A percentile compares a stretch with the other conserved stretches of the same genome.
Evolutionary conservation across 35 echinoderm and acorn worm genomes (phyloP).

Genomic region (Ophioderma brevispina): DNA sequence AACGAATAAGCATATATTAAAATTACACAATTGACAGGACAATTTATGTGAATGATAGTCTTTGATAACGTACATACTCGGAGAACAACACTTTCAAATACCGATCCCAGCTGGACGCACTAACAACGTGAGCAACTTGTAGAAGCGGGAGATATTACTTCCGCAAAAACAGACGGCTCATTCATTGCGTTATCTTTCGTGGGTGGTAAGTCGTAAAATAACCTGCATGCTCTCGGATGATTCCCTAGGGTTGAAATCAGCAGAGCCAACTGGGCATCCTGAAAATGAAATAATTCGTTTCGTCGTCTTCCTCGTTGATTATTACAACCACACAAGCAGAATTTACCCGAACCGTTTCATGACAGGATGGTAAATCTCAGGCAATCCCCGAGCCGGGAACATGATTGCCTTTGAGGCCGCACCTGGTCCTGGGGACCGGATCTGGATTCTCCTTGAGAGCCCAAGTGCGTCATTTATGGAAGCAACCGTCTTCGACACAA

Average conservation of each 20-base stretch:
- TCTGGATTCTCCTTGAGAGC: too few relatives aligned
- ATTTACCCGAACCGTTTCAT: background rate
- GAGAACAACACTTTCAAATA: background rate
- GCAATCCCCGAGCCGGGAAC: too few relatives aligned
- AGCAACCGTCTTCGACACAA: too few relatives aligned
- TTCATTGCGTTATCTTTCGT: background rate
- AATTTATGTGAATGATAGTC: background rate
- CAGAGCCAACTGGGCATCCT: background rate
- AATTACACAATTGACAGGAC: background rate
- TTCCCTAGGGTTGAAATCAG: background rate
- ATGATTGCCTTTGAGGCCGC: too few relatives aligned
- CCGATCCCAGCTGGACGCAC: background rate
- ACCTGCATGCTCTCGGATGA: background rate
- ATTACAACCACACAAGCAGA: background rate
- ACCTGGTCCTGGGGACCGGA: too few relatives aligned
- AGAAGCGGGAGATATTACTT: background rate
- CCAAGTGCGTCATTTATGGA: too few relatives aligned
- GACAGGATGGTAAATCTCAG: background rate
- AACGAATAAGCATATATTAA: background rate
- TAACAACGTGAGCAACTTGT: background rate
- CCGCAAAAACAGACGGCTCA: background rate
- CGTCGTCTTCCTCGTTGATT: background rate
- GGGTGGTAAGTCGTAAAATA: background rate
- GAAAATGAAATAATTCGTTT: background rate
- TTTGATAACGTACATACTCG: background rate